phyloP scores from a whole-genome alignment of 1,140 invertebrate species.

The Eupeodes corollae region DNA sequence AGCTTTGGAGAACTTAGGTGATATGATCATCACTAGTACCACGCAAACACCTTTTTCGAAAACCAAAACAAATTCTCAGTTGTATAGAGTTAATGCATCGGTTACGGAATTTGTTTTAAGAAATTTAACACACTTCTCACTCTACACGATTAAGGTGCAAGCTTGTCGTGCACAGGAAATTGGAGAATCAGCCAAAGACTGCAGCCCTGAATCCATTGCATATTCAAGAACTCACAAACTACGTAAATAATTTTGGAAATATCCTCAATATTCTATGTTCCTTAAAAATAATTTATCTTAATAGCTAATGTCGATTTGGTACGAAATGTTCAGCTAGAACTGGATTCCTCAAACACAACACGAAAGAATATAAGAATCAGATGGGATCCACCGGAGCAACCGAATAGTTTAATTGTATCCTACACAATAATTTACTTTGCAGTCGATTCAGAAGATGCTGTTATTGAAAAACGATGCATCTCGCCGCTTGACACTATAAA shows the following conservation, averaged over 20 bases:
- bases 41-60: too few species aligned
- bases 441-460: constrained; percentile 39
- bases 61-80: too few species aligned
- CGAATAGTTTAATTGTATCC: constrained; percentile 75
- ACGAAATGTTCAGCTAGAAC: constrained; percentile 3
- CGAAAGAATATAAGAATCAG: constrained; percentile 44
- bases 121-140: constrained; percentile 58
- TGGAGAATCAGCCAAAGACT: constrained; percentile 13
- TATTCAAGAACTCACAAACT: constrained; percentile 16
- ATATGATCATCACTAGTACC: neutral
- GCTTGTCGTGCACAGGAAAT: constrained; percentile 52
- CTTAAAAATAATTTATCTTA: neutral
- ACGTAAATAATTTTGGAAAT: constrained; percentile 12
- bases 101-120: constrained; percentile 43
- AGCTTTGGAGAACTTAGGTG: too few species aligned
- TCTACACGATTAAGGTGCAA: constrained; percentile 56
- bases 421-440: constrained; percentile 67
- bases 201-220: constrained; percentile 11
- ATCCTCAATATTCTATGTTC: neutral
- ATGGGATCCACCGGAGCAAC: constrained; percentile 69
- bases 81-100: constrained; percentile 10
- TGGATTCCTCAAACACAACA: constrained; percentile 20
- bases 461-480: constrained; percentile 38
- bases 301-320: constrained; percentile 17
- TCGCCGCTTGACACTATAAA: constrained; percentile 24